phyloP scores from a whole-genome alignment of 2,113 vertebrate genomes.

The Fukomys damarensis region DNA sequence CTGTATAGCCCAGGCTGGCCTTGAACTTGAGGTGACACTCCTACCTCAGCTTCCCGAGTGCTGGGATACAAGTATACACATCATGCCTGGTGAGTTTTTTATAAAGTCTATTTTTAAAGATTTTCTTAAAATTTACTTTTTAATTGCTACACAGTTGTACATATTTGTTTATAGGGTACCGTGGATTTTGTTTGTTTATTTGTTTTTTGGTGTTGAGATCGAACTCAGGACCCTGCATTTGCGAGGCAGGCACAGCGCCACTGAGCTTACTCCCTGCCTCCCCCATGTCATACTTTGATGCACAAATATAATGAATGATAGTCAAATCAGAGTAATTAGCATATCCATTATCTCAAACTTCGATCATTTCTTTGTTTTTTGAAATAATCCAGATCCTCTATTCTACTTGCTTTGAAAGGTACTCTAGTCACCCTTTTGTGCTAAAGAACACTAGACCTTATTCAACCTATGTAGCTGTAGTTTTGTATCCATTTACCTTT shows the following conservation, averaged over 20 bases:
- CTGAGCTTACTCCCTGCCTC: too few relatives aligned
- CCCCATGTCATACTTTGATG: neutral
- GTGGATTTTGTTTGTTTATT: too few relatives aligned
- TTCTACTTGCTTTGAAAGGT: neutral
- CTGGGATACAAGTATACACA: neutral
- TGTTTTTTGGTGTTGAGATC: too few relatives aligned
- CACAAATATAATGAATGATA: neutral
- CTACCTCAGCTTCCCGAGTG: neutral
- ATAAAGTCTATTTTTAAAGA: slow-evolving; percentile 4
- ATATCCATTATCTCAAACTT: neutral
- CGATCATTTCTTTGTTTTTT: neutral
- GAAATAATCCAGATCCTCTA: neutral
- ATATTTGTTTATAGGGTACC: neutral
- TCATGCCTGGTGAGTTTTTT: neutral
- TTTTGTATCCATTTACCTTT: neutral
- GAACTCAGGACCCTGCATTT: too few relatives aligned
- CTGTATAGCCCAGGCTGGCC: neutral
- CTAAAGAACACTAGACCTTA: neutral
- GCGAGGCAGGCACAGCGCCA: too few relatives aligned
- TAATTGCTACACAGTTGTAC: neutral
- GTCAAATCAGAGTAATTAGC: neutral
- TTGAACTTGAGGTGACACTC: neutral
- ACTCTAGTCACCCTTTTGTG: neutral
- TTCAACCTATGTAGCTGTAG: neutral
- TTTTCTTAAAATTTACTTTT: neutral